Evolutionary conservation across 2,113 vertebrate species (phyloP).

Genomic region (Tyto alba): DNA sequence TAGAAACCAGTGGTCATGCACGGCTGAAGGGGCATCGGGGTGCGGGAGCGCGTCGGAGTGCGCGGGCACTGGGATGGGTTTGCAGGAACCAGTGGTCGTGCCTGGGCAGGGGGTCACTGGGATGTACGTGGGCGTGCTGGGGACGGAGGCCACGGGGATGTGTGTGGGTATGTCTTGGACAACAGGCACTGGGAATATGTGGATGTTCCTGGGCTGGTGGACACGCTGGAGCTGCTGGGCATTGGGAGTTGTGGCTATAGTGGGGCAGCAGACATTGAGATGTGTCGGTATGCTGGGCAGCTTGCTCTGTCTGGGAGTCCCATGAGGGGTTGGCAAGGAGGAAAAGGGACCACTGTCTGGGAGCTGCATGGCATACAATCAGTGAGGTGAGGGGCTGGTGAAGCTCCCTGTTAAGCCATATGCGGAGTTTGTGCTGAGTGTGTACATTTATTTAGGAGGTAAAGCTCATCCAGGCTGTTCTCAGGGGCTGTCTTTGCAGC

Average conservation of each 20-base stretch:
- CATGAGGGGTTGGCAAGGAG: neutral
- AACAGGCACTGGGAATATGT: fast-evolving
- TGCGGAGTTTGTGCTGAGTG: neutral
- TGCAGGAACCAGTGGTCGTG: neutral
- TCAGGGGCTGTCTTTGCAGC: neutral
- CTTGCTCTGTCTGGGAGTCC: neutral
- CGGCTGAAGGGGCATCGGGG: fast-evolving
- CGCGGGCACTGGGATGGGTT: fast-evolving
- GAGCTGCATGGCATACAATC: fast-evolving
- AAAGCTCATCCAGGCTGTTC: neutral
- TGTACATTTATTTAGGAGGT: neutral
- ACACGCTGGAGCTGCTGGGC: neutral
- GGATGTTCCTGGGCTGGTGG: neutral
- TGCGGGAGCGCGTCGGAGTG: neutral
- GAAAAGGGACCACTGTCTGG: fast-evolving
- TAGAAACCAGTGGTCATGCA: too few relatives aligned
- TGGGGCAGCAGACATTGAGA: neutral
- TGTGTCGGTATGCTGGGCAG: neutral
- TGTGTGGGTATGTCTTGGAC: fast-evolving
- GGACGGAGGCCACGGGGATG: neutral
- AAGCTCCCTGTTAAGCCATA: neutral
- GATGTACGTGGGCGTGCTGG: neutral
- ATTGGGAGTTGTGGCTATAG: fast-evolving
- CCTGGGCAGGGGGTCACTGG: neutral
- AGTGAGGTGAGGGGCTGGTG: neutral